phyloP scores from a whole-genome alignment of 2,113 vertebrate species.

The Struthidea cinerea region DNA sequence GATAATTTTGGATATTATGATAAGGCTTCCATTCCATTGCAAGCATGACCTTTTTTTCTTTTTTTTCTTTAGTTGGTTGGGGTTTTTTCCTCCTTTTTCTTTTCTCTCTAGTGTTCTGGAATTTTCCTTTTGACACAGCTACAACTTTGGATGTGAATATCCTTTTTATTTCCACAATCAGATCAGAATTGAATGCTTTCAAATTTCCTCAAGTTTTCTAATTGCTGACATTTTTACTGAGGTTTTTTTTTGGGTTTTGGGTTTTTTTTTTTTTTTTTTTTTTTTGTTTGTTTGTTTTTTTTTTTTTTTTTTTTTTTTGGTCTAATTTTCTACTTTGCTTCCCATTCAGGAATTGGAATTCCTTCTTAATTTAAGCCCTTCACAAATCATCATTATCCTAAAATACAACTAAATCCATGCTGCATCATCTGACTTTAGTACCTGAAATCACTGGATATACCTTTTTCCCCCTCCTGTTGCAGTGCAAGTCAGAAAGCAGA shows the following conservation, averaged over 20 bases:
- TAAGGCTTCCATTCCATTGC: neutral
- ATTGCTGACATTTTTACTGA: neutral
- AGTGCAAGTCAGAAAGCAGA: neutral
- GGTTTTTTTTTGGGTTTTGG: fast-evolving
- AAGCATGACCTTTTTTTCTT: neutral
- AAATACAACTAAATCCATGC: neutral
- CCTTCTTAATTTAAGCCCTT: neutral
- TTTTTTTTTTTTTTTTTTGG: no score
- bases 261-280: no score
- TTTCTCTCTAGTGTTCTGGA: neutral
- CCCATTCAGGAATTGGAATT: neutral
- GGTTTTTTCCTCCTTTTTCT: fast-evolving
- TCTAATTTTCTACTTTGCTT: neutral
- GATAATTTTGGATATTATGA: neutral
- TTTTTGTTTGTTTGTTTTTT: no score
- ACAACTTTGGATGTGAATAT: neutral
- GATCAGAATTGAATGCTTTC: neutral
- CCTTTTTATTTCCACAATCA: neutral
- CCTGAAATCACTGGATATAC: neutral
- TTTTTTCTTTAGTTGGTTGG: neutral
- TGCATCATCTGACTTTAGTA: neutral
- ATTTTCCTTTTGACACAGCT: neutral
- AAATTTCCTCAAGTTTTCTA: neutral
- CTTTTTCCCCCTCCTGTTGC: neutral
- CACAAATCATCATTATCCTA: neutral